phyloP scores from a whole-genome alignment of 2,888 invertebrate genomes.

The Polydesmus complanatus region DNA sequence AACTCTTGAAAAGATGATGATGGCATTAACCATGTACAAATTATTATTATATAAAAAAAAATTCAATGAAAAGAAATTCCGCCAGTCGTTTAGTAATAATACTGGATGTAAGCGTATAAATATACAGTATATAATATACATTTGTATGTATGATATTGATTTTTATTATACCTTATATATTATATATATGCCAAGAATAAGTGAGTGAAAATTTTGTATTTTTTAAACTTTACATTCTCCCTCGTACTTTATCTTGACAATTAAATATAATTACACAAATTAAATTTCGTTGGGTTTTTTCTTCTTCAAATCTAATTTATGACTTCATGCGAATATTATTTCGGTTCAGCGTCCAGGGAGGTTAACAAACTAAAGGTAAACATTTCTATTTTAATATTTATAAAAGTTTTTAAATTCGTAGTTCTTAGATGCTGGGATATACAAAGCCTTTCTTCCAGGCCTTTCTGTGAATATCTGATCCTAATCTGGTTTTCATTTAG shows the following conservation, averaged over 20 bases:
- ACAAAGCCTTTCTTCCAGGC: too few species aligned
- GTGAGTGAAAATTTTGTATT: not conserved
- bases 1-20: too few species aligned
- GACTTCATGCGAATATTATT: too few species aligned
- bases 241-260: not conserved
- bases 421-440: too few species aligned
- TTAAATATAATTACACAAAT: not conserved
- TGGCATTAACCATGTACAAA: not conserved
- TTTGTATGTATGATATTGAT: not conserved
- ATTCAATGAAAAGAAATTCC: not conserved
- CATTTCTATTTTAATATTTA: too few species aligned
- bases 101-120: not conserved
- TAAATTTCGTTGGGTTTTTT: too few species aligned
- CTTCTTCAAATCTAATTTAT: too few species aligned
- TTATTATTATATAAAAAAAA: not conserved
- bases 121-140: not conserved
- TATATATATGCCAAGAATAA: not conserved
- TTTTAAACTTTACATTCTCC: not conserved
- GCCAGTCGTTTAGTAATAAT: not conserved
- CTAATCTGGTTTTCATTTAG: too few species aligned
- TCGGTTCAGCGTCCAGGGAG: too few species aligned
- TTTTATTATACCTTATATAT: not conserved
- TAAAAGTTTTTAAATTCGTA: too few species aligned
- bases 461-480: too few species aligned
- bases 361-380: too few species aligned